phyloP scores from a whole-genome alignment of 2,113 vertebrate genomes.

The Tympanuchus pallidicinctus region DNA sequence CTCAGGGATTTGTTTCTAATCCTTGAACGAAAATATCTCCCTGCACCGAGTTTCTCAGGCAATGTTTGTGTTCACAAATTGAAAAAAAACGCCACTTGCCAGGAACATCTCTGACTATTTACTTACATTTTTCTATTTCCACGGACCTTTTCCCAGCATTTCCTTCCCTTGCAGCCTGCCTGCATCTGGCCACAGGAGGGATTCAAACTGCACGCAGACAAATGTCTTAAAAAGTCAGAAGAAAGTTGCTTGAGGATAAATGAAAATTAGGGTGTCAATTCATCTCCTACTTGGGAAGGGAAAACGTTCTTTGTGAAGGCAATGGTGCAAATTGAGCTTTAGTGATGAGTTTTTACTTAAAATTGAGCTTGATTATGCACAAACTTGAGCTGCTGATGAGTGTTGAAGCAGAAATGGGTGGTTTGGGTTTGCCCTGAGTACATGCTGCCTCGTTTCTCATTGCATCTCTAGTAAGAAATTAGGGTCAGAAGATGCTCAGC shows the following conservation, averaged over 20 bases:
- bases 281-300: rapidly evolving
- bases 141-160: not conserved
- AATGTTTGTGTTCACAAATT: not conserved
- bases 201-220: constrained; percentile 38
- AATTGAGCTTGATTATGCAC: not conserved
- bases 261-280: not conserved
- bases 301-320: not conserved
- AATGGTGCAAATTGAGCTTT: not conserved
- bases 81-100: not conserved
- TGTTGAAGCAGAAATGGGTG: not conserved
- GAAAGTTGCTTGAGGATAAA: not conserved
- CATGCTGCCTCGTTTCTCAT: rapidly evolving
- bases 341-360: not conserved
- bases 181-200: constrained; percentile 58
- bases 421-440: rapidly evolving
- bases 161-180: not conserved
- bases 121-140: not conserved
- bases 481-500: not conserved
- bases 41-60: not conserved
- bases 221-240: not conserved
- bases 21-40: not conserved
- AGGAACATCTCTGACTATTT: not conserved
- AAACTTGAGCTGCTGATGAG: rapidly evolving
- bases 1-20: constrained; percentile 61
- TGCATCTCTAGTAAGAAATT: rapidly evolving